Base-by-base conservation (phyloP, 2,888 invertebrate species). In the Fragum sueziense region DNA sequence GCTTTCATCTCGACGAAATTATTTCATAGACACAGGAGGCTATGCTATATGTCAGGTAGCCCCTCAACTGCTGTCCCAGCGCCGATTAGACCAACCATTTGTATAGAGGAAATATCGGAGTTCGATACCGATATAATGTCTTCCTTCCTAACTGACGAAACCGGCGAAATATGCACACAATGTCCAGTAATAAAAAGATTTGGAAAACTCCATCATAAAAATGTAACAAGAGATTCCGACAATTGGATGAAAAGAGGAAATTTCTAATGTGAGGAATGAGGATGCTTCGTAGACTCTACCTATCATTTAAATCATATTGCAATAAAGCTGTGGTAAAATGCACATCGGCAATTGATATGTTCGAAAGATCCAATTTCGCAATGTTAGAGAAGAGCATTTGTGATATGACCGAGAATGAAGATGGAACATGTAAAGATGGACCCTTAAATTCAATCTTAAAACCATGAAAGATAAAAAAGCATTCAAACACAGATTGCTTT, bases 341-440 rank as follows among this genome's bases (percentile, higher is more conserved):
- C 22, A 11, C 27, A 25, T n/a, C 25, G 11, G 59, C 29, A 29
- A 59, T 59, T 25, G 27, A 59, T 59, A n/a, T 59, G 29, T 59
- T 29, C 29, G 37, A 25, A 59, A n/a, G 34, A 37, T 7, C 33
- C 11, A 68, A 68, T 34, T 68, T 68, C 29, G 34, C 33, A 41
- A 25, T 41, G 3, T 37, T 47, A 17, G 47, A 47, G 25, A 17
- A n/a, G n/a, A 34, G 34, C n/a, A 68, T 68, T 25, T 27, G 7
- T n/a, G 9, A 41, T 34, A 47, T 68, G 25, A n/a, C 68, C 6
- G n/a, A 34, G n/a, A 29, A 29, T 65, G 68, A 68, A 25, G 68
- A 68, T 68, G n/a, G 7, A n/a, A 37, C 11, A 17, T 68, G 6
- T 20, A 68, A 47, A 47, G 33, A 68, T 34, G 47, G 11, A 68